phyloP scores from a whole-genome alignment of 1,140 invertebrate species.

The Melanaphis sacchari region DNA sequence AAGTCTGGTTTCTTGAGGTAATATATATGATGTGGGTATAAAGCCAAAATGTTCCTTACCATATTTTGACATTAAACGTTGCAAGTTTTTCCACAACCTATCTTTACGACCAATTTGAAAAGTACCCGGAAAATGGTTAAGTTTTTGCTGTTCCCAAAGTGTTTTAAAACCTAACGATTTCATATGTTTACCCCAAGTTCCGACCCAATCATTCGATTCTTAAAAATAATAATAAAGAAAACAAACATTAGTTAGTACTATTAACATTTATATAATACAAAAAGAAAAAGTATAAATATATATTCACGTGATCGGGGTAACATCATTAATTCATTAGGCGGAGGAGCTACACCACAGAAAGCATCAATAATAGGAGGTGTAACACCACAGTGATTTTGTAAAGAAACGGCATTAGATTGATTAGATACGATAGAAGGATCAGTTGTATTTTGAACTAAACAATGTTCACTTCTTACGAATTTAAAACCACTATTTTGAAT shows the following conservation, averaged over 20 bases:
- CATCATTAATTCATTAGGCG: constrained; percentile 36
- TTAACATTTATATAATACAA: background rate
- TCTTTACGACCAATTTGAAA: constrained; percentile 98
- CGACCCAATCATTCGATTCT: constrained; percentile 77
- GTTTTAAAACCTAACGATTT: constrained; percentile 77
- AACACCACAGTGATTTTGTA: constrained; percentile 36
- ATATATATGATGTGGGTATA: constrained; percentile 90
- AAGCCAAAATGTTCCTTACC: constrained; percentile 81
- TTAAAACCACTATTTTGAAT: constrained; percentile 84
- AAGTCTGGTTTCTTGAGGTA: constrained; percentile 85
- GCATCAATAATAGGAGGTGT: constrained; percentile 41
- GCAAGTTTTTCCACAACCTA: constrained; percentile 87
- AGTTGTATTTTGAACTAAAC: constrained; percentile 10
- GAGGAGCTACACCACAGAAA: background rate
- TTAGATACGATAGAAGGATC: background rate
- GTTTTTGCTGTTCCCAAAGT: constrained; percentile 87
- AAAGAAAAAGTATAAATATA: background rate
- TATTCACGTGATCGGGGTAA: constrained; percentile 32
- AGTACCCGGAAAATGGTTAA: constrained; percentile 97
- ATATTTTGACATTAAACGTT: constrained; percentile 77
- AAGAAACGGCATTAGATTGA: background rate
- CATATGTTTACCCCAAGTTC: constrained; percentile 84
- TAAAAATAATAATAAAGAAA: constrained; percentile 56
- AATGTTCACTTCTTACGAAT: constrained; percentile 76
- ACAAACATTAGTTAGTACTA: background rate